phyloP scores from a whole-genome alignment of 2,113 vertebrate genomes.

The Sapayoa aenigma region DNA sequence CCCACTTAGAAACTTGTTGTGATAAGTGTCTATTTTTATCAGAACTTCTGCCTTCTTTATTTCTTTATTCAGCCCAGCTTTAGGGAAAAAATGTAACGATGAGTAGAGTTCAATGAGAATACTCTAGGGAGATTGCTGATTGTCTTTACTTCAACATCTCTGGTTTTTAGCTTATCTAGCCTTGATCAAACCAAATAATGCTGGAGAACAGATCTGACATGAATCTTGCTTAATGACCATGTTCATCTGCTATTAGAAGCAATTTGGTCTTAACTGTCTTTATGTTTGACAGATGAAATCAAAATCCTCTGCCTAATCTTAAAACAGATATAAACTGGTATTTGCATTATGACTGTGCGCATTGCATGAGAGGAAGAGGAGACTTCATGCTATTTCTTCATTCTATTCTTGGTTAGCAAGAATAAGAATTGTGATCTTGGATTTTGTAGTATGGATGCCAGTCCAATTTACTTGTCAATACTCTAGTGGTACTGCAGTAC shows the following conservation, averaged over 20 bases:
- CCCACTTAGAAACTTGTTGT: background rate
- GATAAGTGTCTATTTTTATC: background rate
- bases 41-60: background rate
- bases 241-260: background rate
- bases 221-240: background rate
- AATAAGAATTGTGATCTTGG: background rate
- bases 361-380: background rate
- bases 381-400: background rate
- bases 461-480: background rate
- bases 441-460: background rate
- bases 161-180: background rate
- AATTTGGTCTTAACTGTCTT: background rate
- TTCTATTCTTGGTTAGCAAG: background rate
- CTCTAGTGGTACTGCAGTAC: background rate
- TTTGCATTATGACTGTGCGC: background rate
- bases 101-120: background rate
- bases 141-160: background rate
- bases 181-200: background rate
- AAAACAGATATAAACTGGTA: background rate
- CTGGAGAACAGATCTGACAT: background rate
- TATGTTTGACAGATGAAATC: background rate
- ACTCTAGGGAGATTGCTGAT: background rate
- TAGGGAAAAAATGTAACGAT: background rate
- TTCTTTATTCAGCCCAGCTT: background rate
- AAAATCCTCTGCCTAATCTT: background rate